These are phyloP conservation scores for Ephialtes manifestator DNA, from an alignment of 2,888 invertebrate species.

Conservation along the genomic window DNA sequence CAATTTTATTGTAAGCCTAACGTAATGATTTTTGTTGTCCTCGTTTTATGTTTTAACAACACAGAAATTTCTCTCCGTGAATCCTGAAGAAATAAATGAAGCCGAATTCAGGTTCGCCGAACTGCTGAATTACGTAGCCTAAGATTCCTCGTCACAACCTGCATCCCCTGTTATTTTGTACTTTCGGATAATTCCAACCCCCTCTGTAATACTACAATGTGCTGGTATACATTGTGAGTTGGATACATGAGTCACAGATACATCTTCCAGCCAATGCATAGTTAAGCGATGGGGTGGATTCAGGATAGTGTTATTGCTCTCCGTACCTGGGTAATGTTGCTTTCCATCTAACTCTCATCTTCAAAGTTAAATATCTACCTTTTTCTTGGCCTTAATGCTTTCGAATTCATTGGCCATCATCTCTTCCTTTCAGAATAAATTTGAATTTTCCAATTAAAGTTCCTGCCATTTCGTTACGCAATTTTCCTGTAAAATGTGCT, in stretches of 20 bases:
- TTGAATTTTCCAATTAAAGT: conserved; percentile 48
- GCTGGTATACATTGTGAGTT: not conserved
- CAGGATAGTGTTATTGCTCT: conserved; percentile 17
- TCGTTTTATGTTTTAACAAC: no score
- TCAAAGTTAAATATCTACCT: not conserved
- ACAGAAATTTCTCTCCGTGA: no score
- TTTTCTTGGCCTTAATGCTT: not conserved
- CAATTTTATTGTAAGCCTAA: no score
- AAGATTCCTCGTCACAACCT: not conserved
- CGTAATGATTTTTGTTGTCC: no score
- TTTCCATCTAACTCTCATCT: conserved; percentile 33
- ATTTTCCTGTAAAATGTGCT: not conserved
- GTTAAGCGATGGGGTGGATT: not conserved
- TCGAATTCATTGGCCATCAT: conserved; percentile 1
- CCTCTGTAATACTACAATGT: not conserved
- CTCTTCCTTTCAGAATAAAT: conserved; percentile 24
- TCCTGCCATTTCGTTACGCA: conserved; percentile 27
- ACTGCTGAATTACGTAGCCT: conserved; percentile 6
- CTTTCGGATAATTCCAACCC: conserved; percentile 21
- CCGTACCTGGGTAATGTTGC: not conserved
- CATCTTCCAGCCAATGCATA: conserved; percentile 22
- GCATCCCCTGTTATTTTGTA: not conserved
- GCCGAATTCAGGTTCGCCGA: conserved; percentile 7
- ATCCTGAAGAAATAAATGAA: conserved; percentile 18
- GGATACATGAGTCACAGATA: not conserved